Evolutionary conservation across 2,888 invertebrate genomes (phyloP), one percentile per base, ranked within the genome.

Genomic region (Sepiola atlantica): DNA sequence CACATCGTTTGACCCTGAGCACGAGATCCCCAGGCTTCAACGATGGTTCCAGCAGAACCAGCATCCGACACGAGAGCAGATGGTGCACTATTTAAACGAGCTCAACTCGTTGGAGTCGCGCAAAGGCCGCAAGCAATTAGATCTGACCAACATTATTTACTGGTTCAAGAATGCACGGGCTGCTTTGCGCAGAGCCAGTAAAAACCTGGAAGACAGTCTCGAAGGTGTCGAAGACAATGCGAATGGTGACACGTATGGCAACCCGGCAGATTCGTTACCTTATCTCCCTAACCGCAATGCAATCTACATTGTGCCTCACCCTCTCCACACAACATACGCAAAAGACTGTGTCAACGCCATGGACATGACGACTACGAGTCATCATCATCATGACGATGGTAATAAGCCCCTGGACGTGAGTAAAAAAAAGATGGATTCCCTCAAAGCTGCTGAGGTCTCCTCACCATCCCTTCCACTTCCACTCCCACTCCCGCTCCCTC

Each of bases 41-140:
- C 98, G 98, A 96, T 99, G 99, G 99, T 99, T 99, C 98, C 98
- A 98, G 91, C 99, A 99, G 97, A 99, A 99, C 97, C 99, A 99
- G 96, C 99, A 99, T 97, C 99, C 99, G 0, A 99, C 99, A 95
- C 98, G 99, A 94, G 99, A 99, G 96, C 99, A 99, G 97, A 99
- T 99, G 97, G 99, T 99, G 96, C 98, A 99, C 95, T 99, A 99
- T 97, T 99, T 99, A 94, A 98, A 98, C 96, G 99, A 99, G 97
- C 98, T 99, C 95, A 99, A 99, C 97, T 98, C 98, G 95, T 97
- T 99, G 95, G 99, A 99, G 97, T 99, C 99, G 94, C 98, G 97
- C 32, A 96, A 96, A 94, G 99, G 99, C 0, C 98, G 99, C 93
- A 99, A 99, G 97, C 99, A 99, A 0, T 98, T 99, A 94, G 99